Evolutionary conservation across 1,140 invertebrate genomes (phyloP).

Genomic region (Caenorhabditis tropicalis): DNA sequence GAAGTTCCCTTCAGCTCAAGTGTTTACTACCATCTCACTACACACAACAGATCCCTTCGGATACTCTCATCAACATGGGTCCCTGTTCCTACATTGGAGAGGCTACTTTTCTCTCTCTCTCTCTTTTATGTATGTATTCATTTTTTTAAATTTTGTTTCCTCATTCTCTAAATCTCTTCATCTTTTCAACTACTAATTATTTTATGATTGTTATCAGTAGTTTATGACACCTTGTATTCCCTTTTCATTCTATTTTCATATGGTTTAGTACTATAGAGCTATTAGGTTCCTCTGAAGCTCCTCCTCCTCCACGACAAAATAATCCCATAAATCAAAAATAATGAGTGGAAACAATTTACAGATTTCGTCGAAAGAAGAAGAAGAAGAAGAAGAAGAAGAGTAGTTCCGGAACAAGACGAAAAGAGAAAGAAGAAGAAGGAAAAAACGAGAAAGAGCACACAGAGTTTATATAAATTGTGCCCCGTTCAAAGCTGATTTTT

Average conservation of each 20-base stretch:
- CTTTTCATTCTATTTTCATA: not conserved
- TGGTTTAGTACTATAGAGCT: not conserved
- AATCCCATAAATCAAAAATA: conserved; percentile 14
- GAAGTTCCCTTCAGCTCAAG: conserved; percentile 30
- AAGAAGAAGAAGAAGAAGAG: not conserved
- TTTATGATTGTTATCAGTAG: not conserved
- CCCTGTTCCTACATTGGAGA: conserved; percentile 1
- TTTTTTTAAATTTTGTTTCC: not conserved
- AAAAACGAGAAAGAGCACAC: not conserved
- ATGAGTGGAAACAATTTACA: conserved; percentile 14
- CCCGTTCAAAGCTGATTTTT: conserved; percentile 38
- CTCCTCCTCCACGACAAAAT: not conserved
- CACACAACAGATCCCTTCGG: conserved; percentile 21
- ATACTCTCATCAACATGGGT: conserved; percentile 5
- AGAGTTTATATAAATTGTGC: conserved; percentile 34
- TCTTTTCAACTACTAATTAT: not conserved
- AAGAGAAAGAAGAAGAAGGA: not conserved
- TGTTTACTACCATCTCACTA: conserved; percentile 35
- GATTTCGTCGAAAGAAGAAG: conserved; percentile 15
- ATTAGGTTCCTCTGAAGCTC: not conserved
- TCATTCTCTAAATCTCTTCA: not conserved
- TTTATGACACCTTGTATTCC: conserved; percentile 21
- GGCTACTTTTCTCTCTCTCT: not conserved
- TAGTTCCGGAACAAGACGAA: not conserved
- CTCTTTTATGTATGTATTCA: not conserved